A percentile compares a stretch with the other conserved stretches of the same genome.
Conservation (phyloP, 2,113 vertebrate species). For the Pteruthius melanotis region DNA sequence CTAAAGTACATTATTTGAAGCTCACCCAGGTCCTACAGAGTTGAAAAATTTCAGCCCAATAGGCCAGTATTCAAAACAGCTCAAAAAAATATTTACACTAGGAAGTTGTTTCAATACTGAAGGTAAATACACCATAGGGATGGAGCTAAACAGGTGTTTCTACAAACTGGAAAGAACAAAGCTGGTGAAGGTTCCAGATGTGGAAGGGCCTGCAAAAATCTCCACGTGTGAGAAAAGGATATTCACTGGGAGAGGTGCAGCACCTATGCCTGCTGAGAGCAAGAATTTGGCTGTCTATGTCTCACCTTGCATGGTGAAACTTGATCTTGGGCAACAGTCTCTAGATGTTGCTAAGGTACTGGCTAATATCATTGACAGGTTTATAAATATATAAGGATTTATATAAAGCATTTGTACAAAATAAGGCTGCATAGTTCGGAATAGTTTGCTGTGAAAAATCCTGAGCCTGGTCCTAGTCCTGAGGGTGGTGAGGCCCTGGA, state of each 20-base stretch:
- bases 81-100: background rate
- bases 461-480: background rate
- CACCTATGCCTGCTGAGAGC: background rate
- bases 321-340: background rate
- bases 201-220: background rate
- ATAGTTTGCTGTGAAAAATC: background rate
- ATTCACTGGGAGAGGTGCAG: background rate
- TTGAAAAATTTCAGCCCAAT: background rate
- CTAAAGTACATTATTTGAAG: background rate
- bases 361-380: background rate
- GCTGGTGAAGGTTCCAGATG: background rate
- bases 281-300: background rate
- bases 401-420: background rate
- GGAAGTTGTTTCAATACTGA: background rate
- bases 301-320: background rate
- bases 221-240: background rate
- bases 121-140: background rate
- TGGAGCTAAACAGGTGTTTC: background rate
- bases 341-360: background rate
- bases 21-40: background rate
- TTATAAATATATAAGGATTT: background rate
- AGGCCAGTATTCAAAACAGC: background rate
- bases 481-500: too few species aligned
- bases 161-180: background rate
- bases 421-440: background rate